Conservation (phyloP, 2,797 vertebrate species). For the Chrysolophus pictus region DNA sequence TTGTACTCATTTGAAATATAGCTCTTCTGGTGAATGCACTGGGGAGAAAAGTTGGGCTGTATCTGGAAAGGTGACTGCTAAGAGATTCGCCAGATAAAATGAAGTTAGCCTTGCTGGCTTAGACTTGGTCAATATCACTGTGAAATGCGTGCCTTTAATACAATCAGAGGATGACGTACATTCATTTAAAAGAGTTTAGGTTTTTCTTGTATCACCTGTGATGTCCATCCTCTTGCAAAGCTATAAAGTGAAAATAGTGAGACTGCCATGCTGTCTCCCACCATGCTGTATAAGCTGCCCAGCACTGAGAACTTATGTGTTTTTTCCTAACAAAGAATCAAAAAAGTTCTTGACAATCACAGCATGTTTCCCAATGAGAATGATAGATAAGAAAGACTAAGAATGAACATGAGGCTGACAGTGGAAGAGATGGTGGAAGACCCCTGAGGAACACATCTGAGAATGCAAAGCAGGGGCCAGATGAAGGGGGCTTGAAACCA, state of each 20-base stretch:
- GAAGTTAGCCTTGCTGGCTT: neutral
- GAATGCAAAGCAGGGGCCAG: neutral
- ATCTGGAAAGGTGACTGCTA: neutral
- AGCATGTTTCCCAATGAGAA: accelerated
- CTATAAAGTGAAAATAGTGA: neutral
- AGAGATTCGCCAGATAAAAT: neutral
- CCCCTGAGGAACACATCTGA: neutral
- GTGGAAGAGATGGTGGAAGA: neutral
- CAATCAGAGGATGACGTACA: neutral
- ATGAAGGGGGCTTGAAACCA: neutral
- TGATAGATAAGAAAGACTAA: neutral
- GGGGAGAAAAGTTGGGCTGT: neutral
- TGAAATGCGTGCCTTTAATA: neutral
- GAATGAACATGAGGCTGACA: neutral
- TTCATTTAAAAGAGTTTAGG: neutral
- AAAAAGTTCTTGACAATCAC: neutral
- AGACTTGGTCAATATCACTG: neutral
- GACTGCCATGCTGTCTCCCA: neutral
- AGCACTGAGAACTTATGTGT: neutral
- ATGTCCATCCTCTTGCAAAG: neutral
- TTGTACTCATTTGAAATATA: neutral
- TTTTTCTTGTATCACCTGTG: neutral
- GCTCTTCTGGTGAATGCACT: neutral
- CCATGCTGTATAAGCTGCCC: neutral
- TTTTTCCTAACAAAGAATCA: neutral